Conservation (phyloP, 1,140 invertebrate species). For the Papilio xuthus region DNA sequence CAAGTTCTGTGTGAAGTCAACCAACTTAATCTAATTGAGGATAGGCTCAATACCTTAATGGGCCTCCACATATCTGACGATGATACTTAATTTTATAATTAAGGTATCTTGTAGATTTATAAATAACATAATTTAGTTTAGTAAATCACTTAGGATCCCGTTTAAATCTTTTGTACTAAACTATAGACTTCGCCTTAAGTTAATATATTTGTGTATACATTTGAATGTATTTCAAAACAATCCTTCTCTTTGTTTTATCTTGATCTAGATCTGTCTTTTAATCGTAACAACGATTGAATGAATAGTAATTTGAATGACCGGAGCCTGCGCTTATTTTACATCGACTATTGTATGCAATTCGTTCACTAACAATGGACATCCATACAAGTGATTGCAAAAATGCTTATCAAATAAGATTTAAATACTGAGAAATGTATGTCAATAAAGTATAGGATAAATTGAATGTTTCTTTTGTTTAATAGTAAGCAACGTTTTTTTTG, state of each 20-base stretch:
- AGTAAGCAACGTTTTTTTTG: not conserved
- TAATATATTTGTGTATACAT: not conserved
- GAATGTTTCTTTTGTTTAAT: no score
- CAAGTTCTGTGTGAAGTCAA: no score
- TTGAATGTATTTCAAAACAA: no score
- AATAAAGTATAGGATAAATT: not conserved
- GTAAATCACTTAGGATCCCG: not conserved
- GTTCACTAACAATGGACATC: not conserved
- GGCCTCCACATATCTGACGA: no score
- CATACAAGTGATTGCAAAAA: not conserved
- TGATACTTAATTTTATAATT: no score
- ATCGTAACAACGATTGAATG: not conserved
- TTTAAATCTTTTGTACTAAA: not conserved
- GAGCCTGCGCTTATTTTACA: not conserved
- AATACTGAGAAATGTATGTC: not conserved
- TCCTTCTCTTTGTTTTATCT: not conserved
- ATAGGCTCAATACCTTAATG: no score
- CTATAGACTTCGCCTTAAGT: not conserved
- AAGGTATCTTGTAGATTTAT: no score
- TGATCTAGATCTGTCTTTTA: not conserved
- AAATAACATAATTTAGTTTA: no score
- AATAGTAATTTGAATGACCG: slow-evolving; percentile 26
- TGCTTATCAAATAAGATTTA: not conserved
- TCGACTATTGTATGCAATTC: slow-evolving; percentile 29
- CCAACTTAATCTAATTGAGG: no score